Evolutionary conservation across 2,797 vertebrate species (phyloP).

Genomic region (Argya squamiceps): DNA sequence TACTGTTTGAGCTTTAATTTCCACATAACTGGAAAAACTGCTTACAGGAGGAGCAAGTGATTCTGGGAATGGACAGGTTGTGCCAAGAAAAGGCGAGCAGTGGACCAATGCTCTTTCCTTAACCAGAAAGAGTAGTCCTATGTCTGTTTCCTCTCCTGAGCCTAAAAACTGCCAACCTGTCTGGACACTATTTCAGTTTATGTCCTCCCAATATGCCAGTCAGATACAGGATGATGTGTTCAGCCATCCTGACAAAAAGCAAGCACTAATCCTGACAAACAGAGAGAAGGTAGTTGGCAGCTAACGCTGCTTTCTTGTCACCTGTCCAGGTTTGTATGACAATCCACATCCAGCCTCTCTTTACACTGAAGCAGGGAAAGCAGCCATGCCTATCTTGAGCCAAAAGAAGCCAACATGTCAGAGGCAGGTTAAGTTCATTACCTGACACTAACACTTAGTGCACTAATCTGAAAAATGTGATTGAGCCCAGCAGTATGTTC

Average conservation of each 20-base stretch:
- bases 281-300: not conserved
- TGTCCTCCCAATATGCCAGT: rapidly evolving
- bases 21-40: not conserved
- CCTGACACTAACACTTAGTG: not conserved
- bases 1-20: not conserved
- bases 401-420: not conserved
- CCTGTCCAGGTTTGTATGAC: not conserved
- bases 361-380: not conserved
- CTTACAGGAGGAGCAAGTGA: not conserved
- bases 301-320: not conserved
- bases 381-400: not conserved
- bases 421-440: not conserved
- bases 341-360: not conserved
- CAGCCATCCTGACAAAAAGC: not conserved
- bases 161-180: not conserved
- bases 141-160: not conserved
- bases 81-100: not conserved
- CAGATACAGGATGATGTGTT: not conserved
- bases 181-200: not conserved
- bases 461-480: not conserved
- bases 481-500: not conserved
- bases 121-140: not conserved
- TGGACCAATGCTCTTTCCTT: not conserved
- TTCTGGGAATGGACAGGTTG: not conserved
- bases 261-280: not conserved